Conservation (phyloP, 2,113 vertebrate genomes). For the Toxotes jaculatrix region DNA sequence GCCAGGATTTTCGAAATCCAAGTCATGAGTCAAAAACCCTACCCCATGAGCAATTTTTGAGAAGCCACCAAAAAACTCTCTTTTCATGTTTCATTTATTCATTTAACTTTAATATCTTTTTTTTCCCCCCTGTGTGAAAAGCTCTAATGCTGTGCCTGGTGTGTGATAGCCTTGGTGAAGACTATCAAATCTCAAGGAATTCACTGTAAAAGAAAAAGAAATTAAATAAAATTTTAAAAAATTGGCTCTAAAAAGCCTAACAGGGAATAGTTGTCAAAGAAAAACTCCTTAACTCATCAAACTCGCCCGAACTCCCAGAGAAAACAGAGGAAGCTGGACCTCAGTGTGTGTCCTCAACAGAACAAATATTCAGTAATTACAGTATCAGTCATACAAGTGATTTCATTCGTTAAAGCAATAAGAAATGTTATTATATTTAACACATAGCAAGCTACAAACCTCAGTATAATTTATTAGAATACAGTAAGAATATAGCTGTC, state of each 20-base stretch:
- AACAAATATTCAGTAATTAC: background rate
- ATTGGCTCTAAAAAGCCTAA: background rate
- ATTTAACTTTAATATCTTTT: background rate
- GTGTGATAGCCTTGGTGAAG: background rate
- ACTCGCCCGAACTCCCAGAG: background rate
- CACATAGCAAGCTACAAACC: background rate
- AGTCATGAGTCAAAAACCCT: background rate
- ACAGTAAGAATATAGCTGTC: slow-evolving; percentile 22
- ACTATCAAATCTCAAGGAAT: background rate
- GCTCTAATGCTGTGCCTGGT: background rate
- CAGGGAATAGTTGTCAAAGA: background rate
- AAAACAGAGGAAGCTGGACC: background rate
- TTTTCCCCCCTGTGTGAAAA: no score
- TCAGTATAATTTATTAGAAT: background rate
- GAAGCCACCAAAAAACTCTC: no score
- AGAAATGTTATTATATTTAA: background rate
- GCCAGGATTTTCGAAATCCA: background rate
- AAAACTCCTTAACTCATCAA: background rate
- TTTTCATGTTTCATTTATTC: background rate
- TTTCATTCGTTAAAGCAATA: background rate
- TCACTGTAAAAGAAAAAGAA: background rate
- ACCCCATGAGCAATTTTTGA: background rate
- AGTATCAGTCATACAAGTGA: background rate
- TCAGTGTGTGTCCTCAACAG: background rate
- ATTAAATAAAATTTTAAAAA: background rate